A percentile compares a stretch with the other conserved stretches of the same genome.
Evolutionary conservation across 1,140 invertebrate species (phyloP).

Genomic region (Periplaneta americana): DNA sequence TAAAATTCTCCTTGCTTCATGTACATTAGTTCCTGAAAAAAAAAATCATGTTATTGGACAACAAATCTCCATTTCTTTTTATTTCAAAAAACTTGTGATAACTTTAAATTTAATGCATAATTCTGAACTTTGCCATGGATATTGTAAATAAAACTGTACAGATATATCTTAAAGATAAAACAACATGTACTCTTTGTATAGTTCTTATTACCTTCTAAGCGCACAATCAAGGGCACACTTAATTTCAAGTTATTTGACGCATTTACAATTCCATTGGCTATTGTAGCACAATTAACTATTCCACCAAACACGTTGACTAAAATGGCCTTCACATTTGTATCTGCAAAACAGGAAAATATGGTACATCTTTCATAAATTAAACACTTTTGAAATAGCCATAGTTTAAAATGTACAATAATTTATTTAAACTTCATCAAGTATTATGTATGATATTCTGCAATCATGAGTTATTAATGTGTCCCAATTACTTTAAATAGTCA

Average conservation of each 20-base stretch:
- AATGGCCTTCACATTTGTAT: slow-evolving; percentile 90
- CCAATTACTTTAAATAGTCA: too few relatives aligned
- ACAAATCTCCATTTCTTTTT: slow-evolving; percentile 1
- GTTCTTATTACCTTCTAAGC: slow-evolving; percentile 82
- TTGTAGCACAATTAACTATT: slow-evolving; percentile 96
- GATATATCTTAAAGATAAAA: too few relatives aligned
- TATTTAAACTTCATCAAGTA: neutral
- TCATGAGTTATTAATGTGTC: too few relatives aligned
- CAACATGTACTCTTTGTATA: neutral
- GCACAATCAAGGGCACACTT: slow-evolving; percentile 84
- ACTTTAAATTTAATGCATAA: neutral
- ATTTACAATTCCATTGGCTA: slow-evolving; percentile 91
- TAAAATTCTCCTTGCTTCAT: slow-evolving; percentile 61
- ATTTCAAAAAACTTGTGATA: neutral
- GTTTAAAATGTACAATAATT: neutral
- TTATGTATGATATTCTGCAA: neutral
- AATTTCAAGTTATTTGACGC: slow-evolving; percentile 78
- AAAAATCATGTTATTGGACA: slow-evolving; percentile 14
- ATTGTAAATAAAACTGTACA: too few relatives aligned
- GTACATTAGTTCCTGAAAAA: slow-evolving; percentile 63
- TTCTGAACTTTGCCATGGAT: too few relatives aligned
- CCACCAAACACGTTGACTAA: slow-evolving; percentile 99
- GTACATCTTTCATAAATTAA: slow-evolving; percentile 4
- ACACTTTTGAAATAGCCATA: neutral
- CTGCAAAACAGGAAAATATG: slow-evolving; percentile 37